Base-by-base conservation (phyloP, 2,888 invertebrate genomes). In the Eumacrocentrus americanus region DNA sequence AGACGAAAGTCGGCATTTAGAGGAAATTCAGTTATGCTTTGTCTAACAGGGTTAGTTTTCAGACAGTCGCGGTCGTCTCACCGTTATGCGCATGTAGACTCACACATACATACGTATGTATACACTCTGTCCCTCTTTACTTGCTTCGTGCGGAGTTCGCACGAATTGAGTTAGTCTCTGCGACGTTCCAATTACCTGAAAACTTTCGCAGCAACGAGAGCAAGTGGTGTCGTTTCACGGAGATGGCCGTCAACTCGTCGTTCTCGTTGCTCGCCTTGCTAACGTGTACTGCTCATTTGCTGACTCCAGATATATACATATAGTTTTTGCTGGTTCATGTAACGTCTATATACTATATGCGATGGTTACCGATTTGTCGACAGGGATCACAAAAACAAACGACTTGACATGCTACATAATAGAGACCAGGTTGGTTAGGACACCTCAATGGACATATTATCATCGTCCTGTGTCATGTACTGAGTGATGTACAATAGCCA, bases 1-100 rank as follows among this genome's bases (percentile, higher is more conserved):
- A 70, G 68, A 66, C 67, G 68, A 72, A 76, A 72, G 72, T 75
- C 73, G 62, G 69, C 70, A 74, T 75, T 74, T 70, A 75, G 69
- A 71, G 65, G 66, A 68, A 66, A 75, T 75, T 69, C 67, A 73
- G 71, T 76, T 74, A 73, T 70, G 70, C 73, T 73, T 71, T 67
- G 67, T 68, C 71, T 72, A 74, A 73, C 70, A 68, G 63, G 51
- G 65, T 74, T 73, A 72, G 71, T 71, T 70, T 73, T 72, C 68
- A 66, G 66, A 62, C 65, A 65, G 62, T 57, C 58, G 67, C 40
- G 60, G 60, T 62, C 58, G 60, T 44, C 37, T 55, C 40, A 18
- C 11, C 48, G 57, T 37, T 37, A 40, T 48, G 16, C 40, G 29
- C 14, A 7, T 46, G 35, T 16, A 18, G 20, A 40, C 48, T 46